Percentiles rank a stretch among this genome's conserved stretches.
Conservation (phyloP, 2,797 vertebrate species). For the Myotis myotis region DNA sequence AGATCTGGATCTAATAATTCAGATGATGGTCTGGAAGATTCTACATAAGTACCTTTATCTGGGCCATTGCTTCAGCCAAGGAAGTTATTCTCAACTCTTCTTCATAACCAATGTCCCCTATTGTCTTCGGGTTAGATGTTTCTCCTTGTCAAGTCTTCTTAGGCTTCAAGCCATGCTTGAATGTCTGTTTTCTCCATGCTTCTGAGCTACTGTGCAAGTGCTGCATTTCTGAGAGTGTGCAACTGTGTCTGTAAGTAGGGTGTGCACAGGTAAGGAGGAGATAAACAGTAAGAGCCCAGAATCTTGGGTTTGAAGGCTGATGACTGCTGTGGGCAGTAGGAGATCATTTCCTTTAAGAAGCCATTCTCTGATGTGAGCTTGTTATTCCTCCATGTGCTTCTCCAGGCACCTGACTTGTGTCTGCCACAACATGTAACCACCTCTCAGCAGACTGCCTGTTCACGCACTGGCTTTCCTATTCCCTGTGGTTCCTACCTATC, state of each 20-base stretch:
- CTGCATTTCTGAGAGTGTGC: background rate
- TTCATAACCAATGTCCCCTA: background rate
- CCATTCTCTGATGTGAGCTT: background rate
- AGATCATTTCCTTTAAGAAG: background rate
- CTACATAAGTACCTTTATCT: too few species aligned
- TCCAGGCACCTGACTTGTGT: background rate
- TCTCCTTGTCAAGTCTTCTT: background rate
- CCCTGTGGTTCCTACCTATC: background rate
- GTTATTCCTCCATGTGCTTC: background rate
- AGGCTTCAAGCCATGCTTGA: background rate
- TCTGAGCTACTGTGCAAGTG: accelerated
- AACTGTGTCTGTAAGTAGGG: background rate
- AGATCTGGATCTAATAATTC: background rate
- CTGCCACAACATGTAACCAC: background rate
- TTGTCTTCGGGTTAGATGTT: background rate
- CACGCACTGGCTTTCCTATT: background rate
- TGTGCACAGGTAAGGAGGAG: accelerated
- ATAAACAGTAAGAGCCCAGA: background rate
- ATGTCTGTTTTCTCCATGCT: background rate
- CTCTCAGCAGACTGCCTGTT: background rate
- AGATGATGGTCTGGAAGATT: background rate
- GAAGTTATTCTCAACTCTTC: background rate
- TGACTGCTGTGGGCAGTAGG: background rate
- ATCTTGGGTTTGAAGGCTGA: background rate
- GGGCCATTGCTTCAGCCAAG: background rate